Base-by-base conservation (phyloP, 1,140 invertebrate genomes). In the Brachionus rotundiformis region DNA sequence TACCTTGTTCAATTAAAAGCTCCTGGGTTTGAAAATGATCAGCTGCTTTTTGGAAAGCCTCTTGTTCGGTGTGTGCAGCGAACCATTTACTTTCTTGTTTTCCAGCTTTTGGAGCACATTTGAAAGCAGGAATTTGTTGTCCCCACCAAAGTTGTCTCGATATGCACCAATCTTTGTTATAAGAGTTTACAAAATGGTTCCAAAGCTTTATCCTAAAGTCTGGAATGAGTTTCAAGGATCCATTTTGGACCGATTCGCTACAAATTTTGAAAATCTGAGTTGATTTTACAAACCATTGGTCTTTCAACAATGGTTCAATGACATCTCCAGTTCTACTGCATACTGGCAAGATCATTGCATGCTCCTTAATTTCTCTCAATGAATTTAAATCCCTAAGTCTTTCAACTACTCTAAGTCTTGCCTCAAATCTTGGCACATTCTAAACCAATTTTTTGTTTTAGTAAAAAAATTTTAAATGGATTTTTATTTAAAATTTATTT, bases 351-450 rank as follows among this genome's bases (percentile, higher is more conserved):
- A 47, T 13, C 31, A 76, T 63, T 19, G 33, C n/a, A 83, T 82
- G 61, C 65, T 76, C 79, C n/a, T 16, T 75, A 31, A 36, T 33
- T 54, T 83, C 75, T 68, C 80, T 36, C 36, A 71, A 82, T 61
- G 65, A 83, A 44, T 31, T 47, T n/a, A 25, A 36, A 41, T n/a
- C 25, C 7, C 29, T 76, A n/a, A 81, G 68, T 10, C 54, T 33
- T 3, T 63, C 39, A 41, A 71, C 6, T 10, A 83, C 44, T 63
- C 44, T 29, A 23, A 29, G 11, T 54, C 86, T 77, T 23, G 83
- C 86, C n/a, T 86, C 83, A 81, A 86, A 86, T 82, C 86, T 68
- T 47, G 84, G 83, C 27, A 86, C 11, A 65, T 85, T 83, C 54
- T 83, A 5, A 23, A 44, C 19, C 1, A 36, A 63, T 27, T 27